Evolutionary conservation across 2,888 invertebrate genomes (phyloP), one percentile per base, ranked within the genome.

Genomic region (Oscheius sp.): DNA sequence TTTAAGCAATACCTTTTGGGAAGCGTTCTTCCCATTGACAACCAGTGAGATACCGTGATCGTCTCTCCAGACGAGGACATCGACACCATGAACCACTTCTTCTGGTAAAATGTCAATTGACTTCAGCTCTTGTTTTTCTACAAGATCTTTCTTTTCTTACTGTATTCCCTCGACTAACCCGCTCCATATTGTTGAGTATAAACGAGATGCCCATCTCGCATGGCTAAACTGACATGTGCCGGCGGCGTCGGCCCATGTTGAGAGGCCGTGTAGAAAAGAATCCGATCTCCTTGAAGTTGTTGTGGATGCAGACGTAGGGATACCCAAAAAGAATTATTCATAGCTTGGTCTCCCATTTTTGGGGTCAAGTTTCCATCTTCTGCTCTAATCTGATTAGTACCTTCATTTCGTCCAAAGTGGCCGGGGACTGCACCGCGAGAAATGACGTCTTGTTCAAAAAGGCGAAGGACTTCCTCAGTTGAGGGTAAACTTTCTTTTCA

Each of bases 181-280:
- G 35, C 1, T n/a, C 69, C 69, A n/a, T 69, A 9, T 18, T 69
- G 56, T 41, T 69, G 58, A n/a, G 29, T 21, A 45, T 72, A 72
- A 12, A 72, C 55, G n/a, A 72, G 56, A 25, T 58, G 43, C 5
- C 55, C 49, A 12, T 64, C 66, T 5, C 41, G 43, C 27, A 72
- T 18, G 9, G 66, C 23, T 1, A 72, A 21, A 56, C 56, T 56
- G 55, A 66, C 66, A 35, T 72, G 72, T 18, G 56, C 66, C 25
- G 61, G 41, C 3, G 64, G 27, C 7, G 45, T 23, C 23, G 56
- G 27, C 21, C 55, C 56, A 41, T 72, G 53, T 46, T 81, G 81
- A 13, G 74, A 72, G 7, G 84, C 85, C 7, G 81, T 74, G 55
- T 85, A 85, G 59, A 80, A 68, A 27, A 80, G 76, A 61, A 85